A percentile compares a stretch with the other conserved stretches of the same genome.
These are phyloP conservation scores for Polyommatus icarus DNA, from an alignment of 2,888 invertebrate species.

Conservation along the genomic window DNA sequence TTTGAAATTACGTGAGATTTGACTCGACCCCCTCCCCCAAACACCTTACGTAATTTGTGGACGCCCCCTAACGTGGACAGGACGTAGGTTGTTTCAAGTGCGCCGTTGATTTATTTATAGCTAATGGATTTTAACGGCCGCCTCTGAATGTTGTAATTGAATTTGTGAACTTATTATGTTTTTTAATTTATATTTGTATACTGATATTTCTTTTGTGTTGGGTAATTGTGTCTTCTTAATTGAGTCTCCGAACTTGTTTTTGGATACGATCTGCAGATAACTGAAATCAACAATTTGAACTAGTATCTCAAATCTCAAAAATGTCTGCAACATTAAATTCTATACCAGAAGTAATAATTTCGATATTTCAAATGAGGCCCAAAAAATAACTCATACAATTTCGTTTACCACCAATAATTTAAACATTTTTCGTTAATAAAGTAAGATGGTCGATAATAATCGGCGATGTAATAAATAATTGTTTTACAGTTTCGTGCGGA, in stretches of 20 bases:
- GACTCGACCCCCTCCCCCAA: too few relatives aligned
- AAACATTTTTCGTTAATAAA: constrained; percentile 27
- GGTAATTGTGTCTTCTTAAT: too few relatives aligned
- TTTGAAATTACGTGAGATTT: too few relatives aligned
- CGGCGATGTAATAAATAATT: constrained; percentile 45
- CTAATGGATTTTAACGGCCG: constrained; percentile 7
- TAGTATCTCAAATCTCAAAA: too few relatives aligned
- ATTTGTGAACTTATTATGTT: background rate
- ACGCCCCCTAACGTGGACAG: constrained; percentile 11
- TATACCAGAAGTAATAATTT: too few relatives aligned
- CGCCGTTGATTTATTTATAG: constrained; percentile 7
- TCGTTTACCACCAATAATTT: background rate
- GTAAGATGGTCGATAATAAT: constrained; percentile 37
- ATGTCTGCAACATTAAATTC: too few relatives aligned
- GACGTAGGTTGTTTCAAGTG: constrained; percentile 7
- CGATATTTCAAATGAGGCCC: background rate
- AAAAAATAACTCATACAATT: background rate
- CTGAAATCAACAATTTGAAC: too few relatives aligned
- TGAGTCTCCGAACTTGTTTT: too few relatives aligned
- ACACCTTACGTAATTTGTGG: too few relatives aligned
- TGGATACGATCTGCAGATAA: too few relatives aligned
- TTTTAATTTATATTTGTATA: background rate
- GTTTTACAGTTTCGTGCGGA: constrained; percentile 47
- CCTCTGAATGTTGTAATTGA: background rate
- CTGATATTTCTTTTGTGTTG: background rate